Evolutionary conservation across 2,113 vertebrate genomes (phyloP).

Genomic region (Vireo altiloquus): DNA sequence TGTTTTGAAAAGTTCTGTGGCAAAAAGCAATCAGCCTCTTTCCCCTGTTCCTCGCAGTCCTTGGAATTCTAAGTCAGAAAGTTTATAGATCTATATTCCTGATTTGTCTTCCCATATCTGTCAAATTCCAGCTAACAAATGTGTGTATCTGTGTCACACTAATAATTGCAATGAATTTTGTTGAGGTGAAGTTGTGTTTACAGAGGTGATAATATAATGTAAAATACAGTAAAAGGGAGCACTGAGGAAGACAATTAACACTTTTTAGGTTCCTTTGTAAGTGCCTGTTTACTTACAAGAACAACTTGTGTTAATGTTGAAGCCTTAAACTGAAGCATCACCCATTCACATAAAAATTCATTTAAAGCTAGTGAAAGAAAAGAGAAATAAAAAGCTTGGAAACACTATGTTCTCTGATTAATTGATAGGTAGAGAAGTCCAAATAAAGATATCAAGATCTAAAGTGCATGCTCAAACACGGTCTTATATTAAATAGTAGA

Average conservation of each 20-base stretch:
- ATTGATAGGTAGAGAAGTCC: neutral
- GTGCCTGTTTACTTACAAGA: neutral
- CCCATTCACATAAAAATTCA: neutral
- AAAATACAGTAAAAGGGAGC: neutral
- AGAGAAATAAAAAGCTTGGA: neutral
- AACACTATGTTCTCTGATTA: neutral
- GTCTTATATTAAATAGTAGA: neutral
- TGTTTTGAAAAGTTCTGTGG: neutral
- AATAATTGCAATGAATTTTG: neutral
- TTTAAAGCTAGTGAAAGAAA: neutral
- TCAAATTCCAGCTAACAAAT: neutral
- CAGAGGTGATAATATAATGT: neutral
- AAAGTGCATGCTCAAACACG: conserved; percentile 8
- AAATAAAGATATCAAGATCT: conserved; percentile 44
- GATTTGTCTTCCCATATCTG: neutral
- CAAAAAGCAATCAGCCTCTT: neutral
- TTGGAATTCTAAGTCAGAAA: neutral
- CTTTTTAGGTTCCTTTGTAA: neutral
- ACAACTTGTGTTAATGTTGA: neutral
- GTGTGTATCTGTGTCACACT: neutral
- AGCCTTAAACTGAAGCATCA: neutral
- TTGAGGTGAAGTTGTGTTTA: neutral
- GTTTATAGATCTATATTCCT: neutral
- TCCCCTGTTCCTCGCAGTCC: neutral
- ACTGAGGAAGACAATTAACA: neutral